phyloP scores from a whole-genome alignment of 2,797 vertebrate species.

The Liasis olivaceus region DNA sequence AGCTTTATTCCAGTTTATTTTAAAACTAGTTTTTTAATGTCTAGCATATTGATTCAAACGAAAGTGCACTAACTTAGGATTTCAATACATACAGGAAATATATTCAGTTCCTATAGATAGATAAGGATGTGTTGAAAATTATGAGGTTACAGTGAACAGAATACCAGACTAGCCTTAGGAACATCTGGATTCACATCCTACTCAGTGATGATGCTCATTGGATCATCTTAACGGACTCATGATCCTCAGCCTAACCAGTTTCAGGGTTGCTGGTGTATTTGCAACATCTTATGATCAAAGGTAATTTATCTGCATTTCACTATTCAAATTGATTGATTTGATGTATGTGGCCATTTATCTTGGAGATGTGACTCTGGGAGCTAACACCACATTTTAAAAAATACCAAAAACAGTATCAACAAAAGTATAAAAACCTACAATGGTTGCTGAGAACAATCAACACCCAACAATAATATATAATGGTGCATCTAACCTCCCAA shows the following conservation, averaged over 20 bases:
- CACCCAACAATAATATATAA: background rate
- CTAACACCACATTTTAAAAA: background rate
- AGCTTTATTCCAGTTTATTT: constrained; percentile 11
- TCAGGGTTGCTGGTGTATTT: background rate
- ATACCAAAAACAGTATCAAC: background rate
- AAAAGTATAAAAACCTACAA: background rate
- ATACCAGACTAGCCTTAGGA: background rate
- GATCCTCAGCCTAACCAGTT: background rate
- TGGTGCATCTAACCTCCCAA: background rate
- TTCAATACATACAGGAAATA: background rate
- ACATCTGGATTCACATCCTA: background rate
- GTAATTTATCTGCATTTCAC: background rate
- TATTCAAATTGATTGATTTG: background rate
- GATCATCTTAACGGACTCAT: background rate
- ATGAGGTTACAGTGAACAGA: background rate
- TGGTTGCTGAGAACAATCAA: background rate
- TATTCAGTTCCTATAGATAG: background rate
- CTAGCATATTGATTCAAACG: background rate
- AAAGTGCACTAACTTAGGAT: background rate
- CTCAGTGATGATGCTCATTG: background rate
- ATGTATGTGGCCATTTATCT: background rate
- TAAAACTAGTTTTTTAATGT: background rate
- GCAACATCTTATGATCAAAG: background rate
- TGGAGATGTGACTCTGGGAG: background rate
- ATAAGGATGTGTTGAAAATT: background rate